Base-by-base conservation (phyloP, 2,113 vertebrate genomes). In the Entomyzon cyanotis region DNA sequence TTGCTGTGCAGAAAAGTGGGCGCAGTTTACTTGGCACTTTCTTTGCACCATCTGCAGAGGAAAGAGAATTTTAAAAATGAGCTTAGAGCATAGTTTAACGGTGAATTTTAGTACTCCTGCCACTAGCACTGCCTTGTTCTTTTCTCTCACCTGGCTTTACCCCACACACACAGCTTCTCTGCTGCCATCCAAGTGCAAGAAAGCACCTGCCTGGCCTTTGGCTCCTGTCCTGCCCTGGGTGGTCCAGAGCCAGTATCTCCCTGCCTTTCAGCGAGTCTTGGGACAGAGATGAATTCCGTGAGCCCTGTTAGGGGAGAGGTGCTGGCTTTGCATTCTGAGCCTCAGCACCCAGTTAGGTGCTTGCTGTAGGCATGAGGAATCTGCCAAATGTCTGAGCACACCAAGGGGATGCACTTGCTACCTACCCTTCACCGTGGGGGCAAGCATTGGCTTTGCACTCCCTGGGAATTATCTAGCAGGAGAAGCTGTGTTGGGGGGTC, bases 401-500 rank as follows among this genome's bases (percentile, higher is more conserved):
- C 33, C 1, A 0, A 58, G 68, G 63, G 44, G 14, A 27, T 4
- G 5, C 13, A 2, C 19, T 24, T 30, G n/a, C 50, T 60, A 15
- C 46, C 71, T 3, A 3, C 42, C 52, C 56, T 31, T 16, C 1
- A 0, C 39, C 0, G 0, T 5, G 27, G 33, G 55, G 8, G 3
- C 21, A 31, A 68, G 62, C 49, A 21, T 7, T 73, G 5, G 0
- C 59, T 27, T 59, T 33, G 37, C 37, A 2, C 64, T 62, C 68
- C 59, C 74, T 22, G 25, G 67, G 39, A 42, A 10, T 7, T n/a
- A 17, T 82, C 39, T 60, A 60, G 67, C 67, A 69, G 74, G 30
- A 68, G 35, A 31, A 74, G 50, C 59, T 25, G 31, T 27, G 31
- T 0, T 42, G 46, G 39, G 30, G n/a, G n/a, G 11, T 46, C 63